Base-by-base conservation (phyloP, 2,113 vertebrate genomes). In the Crocuta crocuta region DNA sequence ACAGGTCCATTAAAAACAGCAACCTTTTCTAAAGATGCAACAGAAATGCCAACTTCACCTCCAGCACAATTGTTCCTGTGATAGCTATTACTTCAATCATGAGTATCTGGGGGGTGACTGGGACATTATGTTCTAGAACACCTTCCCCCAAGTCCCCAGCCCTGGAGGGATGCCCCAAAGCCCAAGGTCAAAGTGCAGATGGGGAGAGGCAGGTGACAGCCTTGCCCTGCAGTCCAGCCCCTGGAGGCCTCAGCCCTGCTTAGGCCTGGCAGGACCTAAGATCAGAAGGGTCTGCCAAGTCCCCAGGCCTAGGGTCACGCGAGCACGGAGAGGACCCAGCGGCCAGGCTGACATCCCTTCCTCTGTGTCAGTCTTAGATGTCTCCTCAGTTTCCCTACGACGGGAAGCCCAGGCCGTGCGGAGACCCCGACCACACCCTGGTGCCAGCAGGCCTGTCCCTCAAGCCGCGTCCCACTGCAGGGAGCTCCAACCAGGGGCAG, bases 211-310 rank as follows among this genome's bases (percentile, higher is more conserved):
- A 28, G n/a, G 66, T 13, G 71, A n/a, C 10, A 63, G n/a, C 31
- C 13, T 12, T 0, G 1, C 50, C 23, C 28, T 31, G 23, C n/a
- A 35, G 5, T 17, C 5, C 7, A 15, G n/a, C 16, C 58, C 4
- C 13, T 11, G 4, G n/a, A 80, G 66, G 23, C 11, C n/a, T 55
- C n/a, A 17, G 68, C 1, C 7, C 33, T 80, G 4, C 26, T 76
- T 43, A 76, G 61, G n/a, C 70, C 31, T 16, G 23, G 28, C 81
- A 85, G 45, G 78, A 58, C 23, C 8, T 2, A 78, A 21, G 43
- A 33, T 28, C 26, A 23, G 63, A 7, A 7, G 63, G 11, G 5
- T 91, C 39, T 63, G 23, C 63, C 3, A 33, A 4, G 4, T 6
- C 53, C 55, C 81, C n/a, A 15, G 35, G 55, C 81, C 3, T 10